Evolutionary conservation across 1,140 invertebrate genomes (phyloP), one percentile per base, ranked within the genome.

Genomic region (Drosophila guanche): DNA sequence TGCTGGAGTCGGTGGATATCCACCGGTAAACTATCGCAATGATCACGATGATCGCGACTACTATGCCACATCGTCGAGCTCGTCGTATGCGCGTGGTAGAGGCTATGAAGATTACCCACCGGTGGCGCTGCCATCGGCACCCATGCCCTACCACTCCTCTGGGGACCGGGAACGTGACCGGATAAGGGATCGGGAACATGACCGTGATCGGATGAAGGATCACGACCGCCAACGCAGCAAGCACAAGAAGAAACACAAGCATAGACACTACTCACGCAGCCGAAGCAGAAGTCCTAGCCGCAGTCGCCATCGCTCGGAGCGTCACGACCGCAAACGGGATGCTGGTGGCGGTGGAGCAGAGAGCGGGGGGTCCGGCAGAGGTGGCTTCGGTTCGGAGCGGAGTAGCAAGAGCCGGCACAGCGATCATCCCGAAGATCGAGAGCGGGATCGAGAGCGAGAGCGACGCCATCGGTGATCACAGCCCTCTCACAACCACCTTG

Each of bases 171-270:
- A 72, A 10, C 57, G 69, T 0, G 56, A 62, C 7, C 48, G 69
- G 57, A 45, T 53, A 0, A 25, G 68, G 6, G 69, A 72, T n/a
- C 68, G 69, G 0, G 56, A 46, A 20, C 25, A 48, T 16, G 50
- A 68, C 10, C 37, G 62, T 25, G 80, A 85, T 14, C 65, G 66
- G 5, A 61, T 67, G 2, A 76, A 69, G 56, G 86, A 77, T 6
- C 45, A 63, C 27, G 58, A 80, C 0, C 55, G 73, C 0, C 84
- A 79, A 4, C 81, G 83, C 54, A 81, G 89, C 56, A 91, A 91
- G 69, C 90, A 90, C 53, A 91, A 91, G 67, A 91, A 86, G 50
- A 91, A 90, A 62, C 88, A 89, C 29, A 91, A 91, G 65, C 85
- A 91, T 33, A 68, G 80, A 27, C 79, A 90, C 50, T 67, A 62